Percentiles rank a stretch among this genome's conserved stretches.
phyloP scores from a whole-genome alignment of 2,888 invertebrate genomes.

The Dryadula phaetusa region DNA sequence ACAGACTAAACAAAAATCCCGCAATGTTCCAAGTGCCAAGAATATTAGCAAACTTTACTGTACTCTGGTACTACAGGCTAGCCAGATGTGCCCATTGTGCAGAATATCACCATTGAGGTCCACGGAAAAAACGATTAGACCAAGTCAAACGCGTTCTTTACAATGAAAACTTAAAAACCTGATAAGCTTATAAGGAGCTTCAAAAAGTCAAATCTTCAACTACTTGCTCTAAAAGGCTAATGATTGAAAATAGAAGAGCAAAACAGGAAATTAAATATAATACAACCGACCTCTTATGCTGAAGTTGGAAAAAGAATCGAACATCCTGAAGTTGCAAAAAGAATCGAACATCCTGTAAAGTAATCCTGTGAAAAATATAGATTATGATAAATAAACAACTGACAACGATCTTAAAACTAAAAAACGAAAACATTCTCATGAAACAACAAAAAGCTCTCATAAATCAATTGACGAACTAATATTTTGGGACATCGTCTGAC shows the following conservation, averaged over 20 bases:
- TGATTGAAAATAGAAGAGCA: neutral
- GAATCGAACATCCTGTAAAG: neutral
- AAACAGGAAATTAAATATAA: too few species aligned
- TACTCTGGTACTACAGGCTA: too few species aligned
- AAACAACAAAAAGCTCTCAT: neutral
- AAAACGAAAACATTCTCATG: too few species aligned
- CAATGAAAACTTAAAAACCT: neutral
- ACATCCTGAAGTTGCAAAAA: neutral
- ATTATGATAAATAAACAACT: neutral
- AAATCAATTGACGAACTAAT: slow-evolving; percentile 8
- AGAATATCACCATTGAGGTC: neutral
- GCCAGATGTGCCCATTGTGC: neutral
- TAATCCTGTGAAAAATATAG: neutral
- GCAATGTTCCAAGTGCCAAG: too few species aligned
- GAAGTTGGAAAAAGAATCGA: neutral
- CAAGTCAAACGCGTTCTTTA: neutral
- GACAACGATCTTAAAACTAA: neutral
- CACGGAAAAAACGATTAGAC: slow-evolving; percentile 1
- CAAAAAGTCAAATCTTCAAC: neutral
- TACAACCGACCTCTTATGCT: neutral
- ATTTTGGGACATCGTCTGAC: too few species aligned
- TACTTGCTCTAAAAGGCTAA: neutral
- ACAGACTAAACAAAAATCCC: too few species aligned
- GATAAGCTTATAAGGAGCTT: neutral
- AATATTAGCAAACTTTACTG: too few species aligned